A percentile compares a stretch with the other conserved stretches of the same genome.
These are phyloP conservation scores for Stenodema calcarata DNA, from an alignment of 2,888 invertebrate genomes.

Conservation along the genomic window DNA sequence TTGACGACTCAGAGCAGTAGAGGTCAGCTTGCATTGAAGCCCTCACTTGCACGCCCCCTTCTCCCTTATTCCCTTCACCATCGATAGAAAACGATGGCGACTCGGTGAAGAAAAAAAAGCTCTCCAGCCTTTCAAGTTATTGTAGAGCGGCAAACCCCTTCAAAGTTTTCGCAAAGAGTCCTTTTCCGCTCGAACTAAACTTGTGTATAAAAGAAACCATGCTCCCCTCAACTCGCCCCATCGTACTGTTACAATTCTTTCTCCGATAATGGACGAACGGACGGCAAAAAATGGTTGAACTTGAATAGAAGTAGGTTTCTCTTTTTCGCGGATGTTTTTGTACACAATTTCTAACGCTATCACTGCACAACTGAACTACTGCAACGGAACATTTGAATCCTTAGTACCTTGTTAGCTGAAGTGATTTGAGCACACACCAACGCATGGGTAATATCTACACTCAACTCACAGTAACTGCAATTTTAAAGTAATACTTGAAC, in stretches of 20 bases:
- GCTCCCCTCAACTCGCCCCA: no score
- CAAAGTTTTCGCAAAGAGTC: constrained; percentile 15
- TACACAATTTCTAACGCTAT: no score
- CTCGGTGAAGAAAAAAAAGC: neutral
- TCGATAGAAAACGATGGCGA: constrained; percentile 14
- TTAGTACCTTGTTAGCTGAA: no score
- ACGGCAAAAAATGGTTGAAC: constrained; percentile 24
- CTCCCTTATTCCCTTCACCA: no score
- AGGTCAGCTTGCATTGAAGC: neutral
- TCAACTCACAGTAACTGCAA: no score
- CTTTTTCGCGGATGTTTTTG: neutral
- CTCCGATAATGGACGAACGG: constrained; percentile 22
- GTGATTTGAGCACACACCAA: no score
- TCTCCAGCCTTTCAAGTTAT: constrained; percentile 9
- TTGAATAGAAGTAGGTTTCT: neutral
- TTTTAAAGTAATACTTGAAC: no score
- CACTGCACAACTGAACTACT: no score
- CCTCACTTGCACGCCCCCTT: neutral
- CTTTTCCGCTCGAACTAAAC: constrained; percentile 15
- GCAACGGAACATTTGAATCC: no score
- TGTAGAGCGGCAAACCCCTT: constrained; percentile 9
- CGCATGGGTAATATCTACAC: no score
- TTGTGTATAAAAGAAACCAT: constrained; percentile 24
- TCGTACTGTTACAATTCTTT: neutral
- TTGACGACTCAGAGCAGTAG: no score